Evolutionary conservation across 2,888 invertebrate genomes (phyloP), one percentile per base, ranked within the genome.

Genomic region (Noctua janthe): DNA sequence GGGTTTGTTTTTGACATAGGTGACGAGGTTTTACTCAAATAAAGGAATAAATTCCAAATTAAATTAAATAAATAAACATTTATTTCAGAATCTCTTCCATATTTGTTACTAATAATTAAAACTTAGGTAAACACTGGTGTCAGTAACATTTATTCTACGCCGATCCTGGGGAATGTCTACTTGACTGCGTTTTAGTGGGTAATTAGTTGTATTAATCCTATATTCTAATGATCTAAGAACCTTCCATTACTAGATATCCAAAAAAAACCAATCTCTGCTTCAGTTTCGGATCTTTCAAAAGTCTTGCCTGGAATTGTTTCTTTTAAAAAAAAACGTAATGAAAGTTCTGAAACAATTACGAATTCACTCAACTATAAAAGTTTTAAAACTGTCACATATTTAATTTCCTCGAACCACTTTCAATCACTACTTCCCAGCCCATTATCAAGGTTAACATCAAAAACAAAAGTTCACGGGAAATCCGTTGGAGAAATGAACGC

Each of bases 401-500:
- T 43, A 23, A 71, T 70, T 29, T 49, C 17, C 17, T 81, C 13
- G 17, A 56, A 73, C 39, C 10, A 13, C 11, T 35, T 11, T 13
- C 11, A 15, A 39, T 78, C 56, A 66, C 15, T 17, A 71, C 51
- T 82, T 78, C 71, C 23, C 54, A 71, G 39, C 23, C 29, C 20
- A n/a, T 49, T 79, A 89, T 89, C 81, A 85, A 90, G 82, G 85
- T 83, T 83, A 83, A 79, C 59, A 82, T 86, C 77, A 80, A 73
- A 90, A 89, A 89, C 88, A 90, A 90, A 90, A 84, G 86, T 87
- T 89, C 81, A 83, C 88, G 91, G 90, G 92, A 93, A 93, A 93
- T 92, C 91, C 88, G 85, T 85, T 89, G 89, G 93, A 93, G 94
- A 95, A 95, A 95, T 94, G 92, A 89, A 87, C 85, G 75, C 91